Evolutionary conservation across 2,113 vertebrate genomes (phyloP).

Genomic region (Pontoporia blainvillei): DNA sequence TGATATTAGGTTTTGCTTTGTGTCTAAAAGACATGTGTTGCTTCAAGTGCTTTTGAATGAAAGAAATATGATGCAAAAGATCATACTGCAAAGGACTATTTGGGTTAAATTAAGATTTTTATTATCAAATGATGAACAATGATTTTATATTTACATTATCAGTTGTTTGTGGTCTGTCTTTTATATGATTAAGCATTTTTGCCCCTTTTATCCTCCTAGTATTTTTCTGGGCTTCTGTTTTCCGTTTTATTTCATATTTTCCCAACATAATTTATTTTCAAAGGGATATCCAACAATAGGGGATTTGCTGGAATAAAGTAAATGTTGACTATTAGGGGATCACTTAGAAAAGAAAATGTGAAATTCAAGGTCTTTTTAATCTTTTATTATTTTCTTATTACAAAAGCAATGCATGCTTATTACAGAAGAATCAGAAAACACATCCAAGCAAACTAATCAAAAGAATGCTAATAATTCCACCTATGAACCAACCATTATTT

Average conservation of each 20-base stretch:
- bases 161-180: not conserved
- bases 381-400: constrained; percentile 69
- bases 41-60: constrained; percentile 18
- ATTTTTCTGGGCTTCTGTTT: constrained; percentile 1
- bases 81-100: constrained; percentile 6
- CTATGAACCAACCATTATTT: constrained; percentile 42
- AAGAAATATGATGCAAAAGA: not conserved
- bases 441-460: constrained; percentile 60
- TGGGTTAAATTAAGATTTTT: constrained; percentile 21
- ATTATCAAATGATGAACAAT: not conserved
- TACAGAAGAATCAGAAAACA: constrained; percentile 69
- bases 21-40: not conserved
- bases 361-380: constrained; percentile 63
- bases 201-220: not conserved
- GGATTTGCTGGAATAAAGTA: constrained; percentile 51
- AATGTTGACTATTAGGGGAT: constrained; percentile 19
- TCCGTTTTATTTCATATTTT: constrained; percentile 18
- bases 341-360: constrained; percentile 51
- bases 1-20: not conserved
- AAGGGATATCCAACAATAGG: constrained; percentile 46
- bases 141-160: not conserved
- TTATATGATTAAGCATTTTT: not conserved
- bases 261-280: not conserved
- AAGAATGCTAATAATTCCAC: constrained; percentile 51
- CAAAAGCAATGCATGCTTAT: constrained; percentile 71